Evolutionary conservation across 2,888 invertebrate species (phyloP).

Genomic region (Harpalus rubripes): DNA sequence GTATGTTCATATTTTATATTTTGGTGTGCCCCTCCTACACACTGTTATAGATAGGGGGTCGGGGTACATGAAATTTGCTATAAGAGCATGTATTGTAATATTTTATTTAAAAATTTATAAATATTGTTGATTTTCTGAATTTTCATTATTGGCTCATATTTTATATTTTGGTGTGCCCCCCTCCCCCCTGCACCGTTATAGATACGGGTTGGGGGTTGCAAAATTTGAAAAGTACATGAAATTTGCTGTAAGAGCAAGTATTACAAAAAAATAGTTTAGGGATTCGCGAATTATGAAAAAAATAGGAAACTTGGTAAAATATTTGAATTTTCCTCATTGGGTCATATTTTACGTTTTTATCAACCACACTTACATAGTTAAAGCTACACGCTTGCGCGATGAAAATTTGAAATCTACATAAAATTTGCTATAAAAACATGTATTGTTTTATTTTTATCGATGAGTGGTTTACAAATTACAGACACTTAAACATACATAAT

Average conservation of each 20-base stretch:
- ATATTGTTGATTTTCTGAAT: background rate
- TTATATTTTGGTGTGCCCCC: background rate
- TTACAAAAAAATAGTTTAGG: too few relatives aligned
- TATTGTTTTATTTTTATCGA: background rate
- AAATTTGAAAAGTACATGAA: background rate
- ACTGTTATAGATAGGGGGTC: background rate
- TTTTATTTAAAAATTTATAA: too few relatives aligned
- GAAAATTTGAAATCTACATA: background rate
- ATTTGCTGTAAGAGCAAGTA: background rate
- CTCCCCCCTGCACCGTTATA: background rate
- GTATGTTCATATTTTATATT: background rate
- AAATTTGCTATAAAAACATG: background rate
- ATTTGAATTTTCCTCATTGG: too few relatives aligned
- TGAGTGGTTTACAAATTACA: background rate
- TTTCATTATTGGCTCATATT: background rate
- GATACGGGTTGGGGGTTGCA: background rate
- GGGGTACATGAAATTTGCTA: background rate
- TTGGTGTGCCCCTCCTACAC: background rate
- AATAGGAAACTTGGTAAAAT: too few relatives aligned
- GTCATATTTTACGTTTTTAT: background rate
- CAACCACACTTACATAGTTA: background rate
- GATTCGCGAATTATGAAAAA: too few relatives aligned
- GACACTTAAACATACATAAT: background rate
- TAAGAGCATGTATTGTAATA: background rate
- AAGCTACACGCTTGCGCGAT: background rate